Conservation (phyloP, 2,888 invertebrate genomes). For the Mesorhabditis spiculigera region DNA sequence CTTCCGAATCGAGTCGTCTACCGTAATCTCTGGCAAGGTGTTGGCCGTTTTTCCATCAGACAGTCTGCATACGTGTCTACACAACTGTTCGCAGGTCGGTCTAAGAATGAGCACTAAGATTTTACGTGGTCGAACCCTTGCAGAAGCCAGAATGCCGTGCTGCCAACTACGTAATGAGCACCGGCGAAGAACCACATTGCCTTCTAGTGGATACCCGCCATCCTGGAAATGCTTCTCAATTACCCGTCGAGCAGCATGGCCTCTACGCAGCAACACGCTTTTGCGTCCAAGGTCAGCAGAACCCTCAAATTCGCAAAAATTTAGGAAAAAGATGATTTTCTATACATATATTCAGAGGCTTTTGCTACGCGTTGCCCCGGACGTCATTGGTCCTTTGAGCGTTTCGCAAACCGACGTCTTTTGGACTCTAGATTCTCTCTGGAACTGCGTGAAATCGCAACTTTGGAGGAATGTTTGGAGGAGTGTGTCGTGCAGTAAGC, state of each 20-base stretch:
- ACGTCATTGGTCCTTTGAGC: neutral
- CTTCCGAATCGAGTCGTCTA: neutral
- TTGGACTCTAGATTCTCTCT: neutral
- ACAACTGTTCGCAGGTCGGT: neutral
- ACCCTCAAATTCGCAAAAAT: neutral
- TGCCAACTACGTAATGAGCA: neutral
- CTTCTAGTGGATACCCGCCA: neutral
- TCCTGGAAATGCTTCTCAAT: neutral
- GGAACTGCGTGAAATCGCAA: neutral
- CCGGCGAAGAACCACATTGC: neutral
- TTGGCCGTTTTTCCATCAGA: neutral
- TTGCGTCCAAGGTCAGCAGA: neutral
- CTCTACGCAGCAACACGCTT: neutral
- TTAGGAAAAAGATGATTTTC: neutral
- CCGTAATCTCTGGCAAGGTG: neutral
- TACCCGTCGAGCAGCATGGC: neutral
- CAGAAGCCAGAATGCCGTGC: neutral
- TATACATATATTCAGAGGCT: neutral
- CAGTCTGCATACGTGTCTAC: neutral
- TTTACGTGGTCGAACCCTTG: too few species aligned
- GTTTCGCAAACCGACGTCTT: neutral
- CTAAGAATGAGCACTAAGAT: neutral
- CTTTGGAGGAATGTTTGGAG: neutral
- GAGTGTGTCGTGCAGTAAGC: slow-evolving; percentile 1
- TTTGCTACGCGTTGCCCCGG: slow-evolving; percentile 1